Base-by-base conservation (phyloP, 2,888 invertebrate species). In the Leptopilina myrica region DNA sequence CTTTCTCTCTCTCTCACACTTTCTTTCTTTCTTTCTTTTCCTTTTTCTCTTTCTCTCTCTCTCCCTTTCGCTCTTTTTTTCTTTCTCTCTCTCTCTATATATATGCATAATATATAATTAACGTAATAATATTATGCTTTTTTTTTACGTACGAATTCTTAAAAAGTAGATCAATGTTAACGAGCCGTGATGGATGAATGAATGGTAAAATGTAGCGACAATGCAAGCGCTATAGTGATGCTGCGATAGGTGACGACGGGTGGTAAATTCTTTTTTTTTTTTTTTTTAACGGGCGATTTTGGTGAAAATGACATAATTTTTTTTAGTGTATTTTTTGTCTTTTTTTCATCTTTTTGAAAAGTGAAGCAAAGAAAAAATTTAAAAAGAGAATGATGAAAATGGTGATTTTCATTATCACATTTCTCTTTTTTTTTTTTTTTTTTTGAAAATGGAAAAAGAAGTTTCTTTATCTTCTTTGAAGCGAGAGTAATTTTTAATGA, bases 121-220 rank as follows among this genome's bases (percentile, higher is more conserved):
- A 88, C 84, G 86, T 83, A 89, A 88, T 88, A 85, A 85, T 86
- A 84, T 86, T 33, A 33, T 81, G 84, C 84, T 84, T 85, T 85
- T 85, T 84, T 84, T 85, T 86, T 86, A 87, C 88, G 86, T 88
- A 89, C 85, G 85, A 90, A 87, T 49, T 88, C 87, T 91, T 90
- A 90, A 89, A 87, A 87, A 87, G 87, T 89, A 88, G 86, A 89
- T 87, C 88, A 91, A 90, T 89, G 88, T 90, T 86, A 89, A 90
- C 89, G 89, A 90, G 89, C 88, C 87, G 88, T 90, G 91, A 91
- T 90, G 87, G 87, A 89, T 90, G 88, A 84, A 89, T 88, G 88
- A 87, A 88, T 84, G 84, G 85, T 84, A 73, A 56, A 56, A 73
- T 73, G 73, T 73, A 69, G 64, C 76, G 86, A 86, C 85, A 87